Conservation (phyloP, 2,113 vertebrate species). For the Microcebus jonahi region DNA sequence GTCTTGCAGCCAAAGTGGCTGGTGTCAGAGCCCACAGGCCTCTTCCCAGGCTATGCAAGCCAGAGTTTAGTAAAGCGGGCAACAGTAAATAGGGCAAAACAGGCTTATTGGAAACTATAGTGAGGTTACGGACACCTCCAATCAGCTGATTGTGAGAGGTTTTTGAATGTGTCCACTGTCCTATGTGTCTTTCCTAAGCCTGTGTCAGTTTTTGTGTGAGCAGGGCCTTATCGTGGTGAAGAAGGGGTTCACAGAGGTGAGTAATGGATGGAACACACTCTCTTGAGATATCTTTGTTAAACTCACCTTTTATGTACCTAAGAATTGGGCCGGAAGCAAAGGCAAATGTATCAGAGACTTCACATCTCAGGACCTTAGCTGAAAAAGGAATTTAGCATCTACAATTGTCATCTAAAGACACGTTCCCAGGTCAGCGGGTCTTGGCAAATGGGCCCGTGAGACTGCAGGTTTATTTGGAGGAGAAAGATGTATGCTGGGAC, state of each 20-base stretch:
- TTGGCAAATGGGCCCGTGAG: neutral
- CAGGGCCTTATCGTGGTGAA: neutral
- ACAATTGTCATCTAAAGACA: neutral
- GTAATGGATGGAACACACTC: neutral
- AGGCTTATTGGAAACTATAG: neutral
- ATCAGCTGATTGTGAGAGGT: neutral
- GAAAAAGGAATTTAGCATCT: neutral
- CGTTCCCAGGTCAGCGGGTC: neutral
- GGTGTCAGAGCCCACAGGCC: neutral
- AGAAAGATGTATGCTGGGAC: neutral
- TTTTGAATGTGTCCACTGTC: neutral
- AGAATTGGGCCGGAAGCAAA: neutral
- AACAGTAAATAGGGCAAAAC: neutral
- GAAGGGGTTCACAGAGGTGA: neutral
- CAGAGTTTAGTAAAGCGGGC: neutral
- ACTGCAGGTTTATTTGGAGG: neutral
- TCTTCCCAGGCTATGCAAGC: neutral
- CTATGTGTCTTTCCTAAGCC: neutral
- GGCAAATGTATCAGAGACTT: neutral
- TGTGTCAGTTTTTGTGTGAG: neutral
- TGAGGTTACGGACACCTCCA: neutral
- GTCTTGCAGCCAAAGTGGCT: neutral
- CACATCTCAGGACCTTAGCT: neutral
- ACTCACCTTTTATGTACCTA: neutral
- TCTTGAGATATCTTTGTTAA: neutral